Percentiles rank a stretch among this genome's conserved stretches.
phyloP scores from a whole-genome alignment of 2,797 vertebrate genomes.

The Ambastaia sidthimunki region DNA sequence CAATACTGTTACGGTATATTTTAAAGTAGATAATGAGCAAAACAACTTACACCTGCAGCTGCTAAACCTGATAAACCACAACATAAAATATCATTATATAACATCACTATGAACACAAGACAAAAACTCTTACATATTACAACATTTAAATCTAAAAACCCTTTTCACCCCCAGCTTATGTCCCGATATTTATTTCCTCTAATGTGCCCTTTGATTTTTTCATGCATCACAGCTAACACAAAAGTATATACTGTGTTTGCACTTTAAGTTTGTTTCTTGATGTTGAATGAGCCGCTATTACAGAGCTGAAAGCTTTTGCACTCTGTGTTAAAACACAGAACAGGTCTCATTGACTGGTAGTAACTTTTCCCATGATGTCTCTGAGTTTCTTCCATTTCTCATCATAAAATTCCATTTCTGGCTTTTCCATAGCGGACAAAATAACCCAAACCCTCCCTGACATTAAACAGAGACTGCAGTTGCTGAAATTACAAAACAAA shows the following conservation, averaged over 20 bases:
- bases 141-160: background rate
- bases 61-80: background rate
- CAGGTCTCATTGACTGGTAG: background rate
- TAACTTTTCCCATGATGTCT: background rate
- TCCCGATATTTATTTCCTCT: too few species aligned
- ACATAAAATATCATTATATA: background rate
- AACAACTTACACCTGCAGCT: background rate
- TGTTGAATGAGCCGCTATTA: background rate
- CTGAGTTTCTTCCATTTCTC: background rate
- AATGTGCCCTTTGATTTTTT: background rate
- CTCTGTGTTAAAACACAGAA: background rate
- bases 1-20: background rate
- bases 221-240: too few species aligned
- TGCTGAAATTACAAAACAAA: background rate
- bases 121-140: too few species aligned
- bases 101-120: background rate
- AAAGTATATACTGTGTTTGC: too few species aligned
- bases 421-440: conserved; percentile 9
- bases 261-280: background rate
- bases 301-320: background rate
- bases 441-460: background rate
- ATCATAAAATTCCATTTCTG: conserved; percentile 1
- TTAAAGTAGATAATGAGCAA: background rate
- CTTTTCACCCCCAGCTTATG: background rate
- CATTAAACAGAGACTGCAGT: background rate